Evolutionary conservation across 2,113 vertebrate species (phyloP).

Genomic region (Trichomycterus rosablanca): DNA sequence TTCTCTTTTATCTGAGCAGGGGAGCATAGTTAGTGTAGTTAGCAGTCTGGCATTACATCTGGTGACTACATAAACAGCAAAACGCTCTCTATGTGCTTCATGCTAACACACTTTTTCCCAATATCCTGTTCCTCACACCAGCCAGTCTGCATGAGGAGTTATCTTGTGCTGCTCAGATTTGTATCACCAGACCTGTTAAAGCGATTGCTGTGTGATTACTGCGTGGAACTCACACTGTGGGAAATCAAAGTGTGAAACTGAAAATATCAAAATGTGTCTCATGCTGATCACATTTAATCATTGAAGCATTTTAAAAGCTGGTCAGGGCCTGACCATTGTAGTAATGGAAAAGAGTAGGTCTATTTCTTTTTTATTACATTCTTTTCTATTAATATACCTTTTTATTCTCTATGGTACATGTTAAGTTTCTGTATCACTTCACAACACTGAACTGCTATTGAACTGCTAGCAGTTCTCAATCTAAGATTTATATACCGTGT

Average conservation of each 20-base stretch:
- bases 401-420: conserved; percentile 25
- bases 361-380: conserved; percentile 27
- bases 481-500: background rate
- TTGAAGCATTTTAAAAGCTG: conserved; percentile 45
- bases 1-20: conserved; percentile 1
- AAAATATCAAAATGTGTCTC: conserved; percentile 39
- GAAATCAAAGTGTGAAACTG: too few species aligned
- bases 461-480: conserved; percentile 7
- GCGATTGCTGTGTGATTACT: conserved; percentile 56
- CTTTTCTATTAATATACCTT: conserved; percentile 28
- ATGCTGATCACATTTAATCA: conserved; percentile 44
- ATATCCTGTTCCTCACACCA: background rate
- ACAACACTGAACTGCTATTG: conserved; percentile 26
- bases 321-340: conserved; percentile 19
- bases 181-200: conserved; percentile 54
- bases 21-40: conserved; percentile 1
- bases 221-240: too few species aligned
- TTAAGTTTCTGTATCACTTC: conserved; percentile 26
- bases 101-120: background rate
- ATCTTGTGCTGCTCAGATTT: conserved; percentile 48
- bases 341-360: conserved; percentile 45
- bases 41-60: conserved; percentile 2
- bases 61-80: background rate
- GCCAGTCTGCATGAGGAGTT: conserved; percentile 34
- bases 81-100: background rate